These are phyloP conservation scores for Eretmocerus hayati DNA, from an alignment of 2,888 invertebrate genomes.

Conservation along the genomic window DNA sequence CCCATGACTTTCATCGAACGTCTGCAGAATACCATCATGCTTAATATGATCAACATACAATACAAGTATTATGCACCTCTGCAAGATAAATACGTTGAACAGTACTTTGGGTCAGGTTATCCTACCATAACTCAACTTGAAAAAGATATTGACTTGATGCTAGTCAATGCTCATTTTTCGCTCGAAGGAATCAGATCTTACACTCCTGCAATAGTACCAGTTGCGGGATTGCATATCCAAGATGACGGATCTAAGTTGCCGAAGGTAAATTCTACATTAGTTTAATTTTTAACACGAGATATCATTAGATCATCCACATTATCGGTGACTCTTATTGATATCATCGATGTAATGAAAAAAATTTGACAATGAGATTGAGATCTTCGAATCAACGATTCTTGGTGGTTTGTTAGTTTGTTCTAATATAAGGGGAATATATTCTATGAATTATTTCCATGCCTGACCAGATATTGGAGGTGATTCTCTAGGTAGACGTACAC, in stretches of 20 bases:
- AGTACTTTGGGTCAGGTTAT: slow-evolving; percentile 11
- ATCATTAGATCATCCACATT: too few relatives aligned
- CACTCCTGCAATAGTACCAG: slow-evolving; percentile 49
- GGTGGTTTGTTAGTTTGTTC: too few relatives aligned
- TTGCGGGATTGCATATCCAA: slow-evolving; percentile 50
- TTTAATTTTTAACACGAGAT: too few relatives aligned
- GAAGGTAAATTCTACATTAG: not conserved
- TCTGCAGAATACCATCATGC: not conserved
- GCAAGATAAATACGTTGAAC: slow-evolving; percentile 9
- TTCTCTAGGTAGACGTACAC: too few relatives aligned
- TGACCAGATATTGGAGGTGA: too few relatives aligned
- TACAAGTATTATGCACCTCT: not conserved
- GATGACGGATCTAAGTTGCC: slow-evolving; percentile 16
- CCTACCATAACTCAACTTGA: slow-evolving; percentile 25
- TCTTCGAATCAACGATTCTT: too few relatives aligned
- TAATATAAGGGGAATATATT: too few relatives aligned
- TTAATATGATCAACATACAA: not conserved
- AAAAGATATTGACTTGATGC: slow-evolving; percentile 38
- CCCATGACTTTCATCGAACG: slow-evolving; percentile 9
- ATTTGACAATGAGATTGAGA: too few relatives aligned
- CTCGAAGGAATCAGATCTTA: slow-evolving; percentile 49
- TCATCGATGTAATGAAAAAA: too few relatives aligned
- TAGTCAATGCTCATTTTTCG: slow-evolving; percentile 52
- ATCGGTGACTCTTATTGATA: too few relatives aligned
- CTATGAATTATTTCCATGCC: too few relatives aligned